A percentile compares a stretch with the other conserved stretches of the same genome.
Conservation (phyloP, 2,797 vertebrate genomes). For the Podarcis siculus region DNA sequence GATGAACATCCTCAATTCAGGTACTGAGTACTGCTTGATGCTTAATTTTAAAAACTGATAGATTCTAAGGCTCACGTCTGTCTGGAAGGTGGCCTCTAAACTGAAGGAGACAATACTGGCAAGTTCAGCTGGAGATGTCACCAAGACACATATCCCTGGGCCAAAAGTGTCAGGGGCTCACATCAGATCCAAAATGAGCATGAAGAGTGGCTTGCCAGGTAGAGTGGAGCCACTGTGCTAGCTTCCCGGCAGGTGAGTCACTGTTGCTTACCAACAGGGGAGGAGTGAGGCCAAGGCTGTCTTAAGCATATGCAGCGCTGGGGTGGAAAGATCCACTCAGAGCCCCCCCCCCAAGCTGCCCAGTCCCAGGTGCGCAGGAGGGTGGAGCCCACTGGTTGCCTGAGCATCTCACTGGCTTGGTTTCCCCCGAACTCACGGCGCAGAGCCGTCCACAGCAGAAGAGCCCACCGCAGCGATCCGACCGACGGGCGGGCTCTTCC, state of each 20-base stretch:
- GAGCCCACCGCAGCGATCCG: accelerated
- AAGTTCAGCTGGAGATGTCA: background rate
- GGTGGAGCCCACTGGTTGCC: accelerated
- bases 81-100: background rate
- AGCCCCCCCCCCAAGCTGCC: no score
- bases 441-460: no score
- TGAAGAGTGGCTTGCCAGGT: no score
- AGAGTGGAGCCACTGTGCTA: background rate
- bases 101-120: background rate
- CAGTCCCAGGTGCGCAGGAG: no score
- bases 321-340: no score
- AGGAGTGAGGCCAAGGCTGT: no score
- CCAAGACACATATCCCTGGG: background rate
- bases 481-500: no score
- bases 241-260: background rate
- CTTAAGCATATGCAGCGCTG: accelerated
- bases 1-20: background rate
- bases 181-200: background rate
- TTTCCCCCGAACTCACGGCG: accelerated
- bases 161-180: background rate
- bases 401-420: no score
- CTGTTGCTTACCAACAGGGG: background rate
- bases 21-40: background rate
- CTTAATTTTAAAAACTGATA: background rate
- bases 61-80: background rate